A percentile compares a stretch with the other conserved stretches of the same genome.
phyloP scores from a whole-genome alignment of 2,113 vertebrate species.

The Bambusicola thoracicus region DNA sequence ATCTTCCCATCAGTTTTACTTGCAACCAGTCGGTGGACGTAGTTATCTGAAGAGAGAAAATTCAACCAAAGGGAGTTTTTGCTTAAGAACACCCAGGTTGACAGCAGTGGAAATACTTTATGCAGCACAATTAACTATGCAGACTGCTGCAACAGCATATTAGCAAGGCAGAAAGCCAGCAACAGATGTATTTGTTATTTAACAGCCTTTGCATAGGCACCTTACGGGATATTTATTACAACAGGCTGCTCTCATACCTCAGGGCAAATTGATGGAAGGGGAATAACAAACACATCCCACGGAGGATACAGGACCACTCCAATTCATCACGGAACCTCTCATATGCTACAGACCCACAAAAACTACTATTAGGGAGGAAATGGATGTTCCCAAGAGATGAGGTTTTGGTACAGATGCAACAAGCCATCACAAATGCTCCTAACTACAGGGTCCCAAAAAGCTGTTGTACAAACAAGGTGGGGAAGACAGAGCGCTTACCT shows the following conservation, averaged over 20 bases:
- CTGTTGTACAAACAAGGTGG: neutral
- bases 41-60: conserved; percentile 87
- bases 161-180: neutral
- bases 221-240: neutral
- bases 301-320: neutral
- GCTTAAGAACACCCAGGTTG: conserved; percentile 1
- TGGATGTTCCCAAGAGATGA: neutral
- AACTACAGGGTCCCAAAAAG: neutral
- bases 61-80: neutral
- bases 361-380: neutral
- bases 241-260: neutral
- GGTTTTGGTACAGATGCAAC: neutral
- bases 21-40: conserved; percentile 96
- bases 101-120: neutral
- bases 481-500: conserved; percentile 72
- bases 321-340: neutral
- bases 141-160: conserved; percentile 14
- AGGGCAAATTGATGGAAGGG: neutral
- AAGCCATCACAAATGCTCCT: neutral
- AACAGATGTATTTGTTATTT: neutral
- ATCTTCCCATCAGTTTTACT: conserved; percentile 98
- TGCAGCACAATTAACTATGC: neutral
- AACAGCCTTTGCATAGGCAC: neutral
- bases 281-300: neutral
- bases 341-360: neutral